These are phyloP conservation scores for Rhopalosiphum maidis DNA, from an alignment of 1,140 invertebrate species.

Conservation along the genomic window DNA sequence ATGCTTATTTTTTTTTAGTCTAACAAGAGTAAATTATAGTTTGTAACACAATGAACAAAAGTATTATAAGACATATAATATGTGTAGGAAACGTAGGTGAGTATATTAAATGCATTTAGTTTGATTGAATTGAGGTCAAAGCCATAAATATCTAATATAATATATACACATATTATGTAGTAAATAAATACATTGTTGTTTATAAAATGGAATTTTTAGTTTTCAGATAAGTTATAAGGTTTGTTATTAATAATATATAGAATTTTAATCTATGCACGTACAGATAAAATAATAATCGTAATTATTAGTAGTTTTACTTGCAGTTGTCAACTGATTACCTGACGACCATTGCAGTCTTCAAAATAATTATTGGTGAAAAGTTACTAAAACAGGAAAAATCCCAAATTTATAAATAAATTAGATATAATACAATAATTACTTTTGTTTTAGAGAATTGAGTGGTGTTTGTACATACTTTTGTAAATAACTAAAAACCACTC, in stretches of 20 bases:
- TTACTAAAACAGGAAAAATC: neutral
- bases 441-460: neutral
- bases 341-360: neutral
- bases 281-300: neutral
- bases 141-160: too few relatives aligned
- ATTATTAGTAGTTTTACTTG: neutral
- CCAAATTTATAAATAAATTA: neutral
- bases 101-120: too few relatives aligned
- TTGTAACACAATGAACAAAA: neutral
- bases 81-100: neutral
- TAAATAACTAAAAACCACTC: neutral
- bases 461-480: too few relatives aligned
- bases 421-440: neutral
- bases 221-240: too few relatives aligned
- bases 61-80: neutral
- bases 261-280: too few relatives aligned
- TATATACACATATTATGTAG: too few relatives aligned
- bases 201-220: neutral
- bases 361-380: neutral
- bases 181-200: neutral
- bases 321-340: too few relatives aligned
- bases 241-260: too few relatives aligned
- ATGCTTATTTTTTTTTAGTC: neutral
- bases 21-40: neutral
- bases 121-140: too few relatives aligned